Evolutionary conservation across 1,140 invertebrate species (phyloP), one percentile per base, ranked within the genome.

Genomic region (Riptortus pedestris): DNA sequence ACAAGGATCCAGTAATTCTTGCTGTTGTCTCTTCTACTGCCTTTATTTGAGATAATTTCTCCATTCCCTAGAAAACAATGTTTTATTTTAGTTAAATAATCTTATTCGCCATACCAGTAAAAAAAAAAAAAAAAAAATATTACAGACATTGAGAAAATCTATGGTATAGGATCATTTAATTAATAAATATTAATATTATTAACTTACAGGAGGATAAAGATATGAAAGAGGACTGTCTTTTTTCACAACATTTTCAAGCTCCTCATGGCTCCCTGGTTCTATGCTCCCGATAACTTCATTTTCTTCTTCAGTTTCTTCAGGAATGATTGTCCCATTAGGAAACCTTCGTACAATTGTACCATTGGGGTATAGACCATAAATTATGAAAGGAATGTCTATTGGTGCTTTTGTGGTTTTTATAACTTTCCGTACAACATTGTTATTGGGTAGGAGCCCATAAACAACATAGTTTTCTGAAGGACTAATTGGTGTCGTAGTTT

Each of bases 351-450:
- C 68, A n/a, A 71, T 66, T n/a, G 70, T 71, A 5, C 69, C 69
- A 57, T 71, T 71, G 7, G 70, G 70, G 58, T 67, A 71, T 2
- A 70, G 59, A 7, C 70, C 70, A 64, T 67, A 71, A 27, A 71
- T 66, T 12, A 69, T 63, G 47, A 71, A 71, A 11, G 68, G 68
- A 2, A 69, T 28, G 20, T 69, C 67, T 9, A 66, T 64, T 0
- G 63, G 66, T n/a, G 66, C 43, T 18, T 58, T 48, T 22, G 67
- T 65, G 12, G 65, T 66, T 48, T 57, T 55, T 7, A 65, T 43
- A 29, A 67, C 62, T 48, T 67, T 63, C 3, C 65, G 26, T 3
- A 69, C 65, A 27, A 69, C 52, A 31, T 64, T 68, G 57, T 68
- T 69, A 55, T 69, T 68, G 24, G 66, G 69, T 43, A 67, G 48